Conservation (phyloP, 2,113 vertebrate genomes). For the Campylomormyrus numenius region DNA sequence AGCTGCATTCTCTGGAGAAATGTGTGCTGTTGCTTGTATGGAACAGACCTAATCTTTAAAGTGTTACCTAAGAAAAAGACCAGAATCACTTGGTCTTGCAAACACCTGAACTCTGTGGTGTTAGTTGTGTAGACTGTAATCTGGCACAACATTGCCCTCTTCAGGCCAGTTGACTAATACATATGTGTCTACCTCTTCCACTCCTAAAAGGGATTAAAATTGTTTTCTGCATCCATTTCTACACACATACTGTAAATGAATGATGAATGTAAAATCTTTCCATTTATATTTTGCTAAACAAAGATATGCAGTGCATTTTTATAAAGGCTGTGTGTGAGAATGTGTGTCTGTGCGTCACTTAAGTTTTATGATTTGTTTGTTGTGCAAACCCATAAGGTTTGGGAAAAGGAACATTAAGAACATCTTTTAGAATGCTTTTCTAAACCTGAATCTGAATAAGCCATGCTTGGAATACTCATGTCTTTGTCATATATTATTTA, state of each 20-base stretch:
- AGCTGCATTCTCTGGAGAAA: neutral
- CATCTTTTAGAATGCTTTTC: neutral
- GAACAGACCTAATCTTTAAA: no score
- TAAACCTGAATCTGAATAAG: neutral
- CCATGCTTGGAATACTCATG: neutral
- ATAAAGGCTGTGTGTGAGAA: neutral
- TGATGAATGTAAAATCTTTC: neutral
- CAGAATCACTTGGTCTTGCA: neutral
- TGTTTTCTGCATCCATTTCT: neutral
- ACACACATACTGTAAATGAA: neutral
- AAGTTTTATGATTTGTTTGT: neutral
- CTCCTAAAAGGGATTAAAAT: neutral
- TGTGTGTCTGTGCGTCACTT: neutral
- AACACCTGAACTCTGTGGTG: neutral
- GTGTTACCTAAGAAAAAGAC: neutral
- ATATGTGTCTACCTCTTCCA: neutral
- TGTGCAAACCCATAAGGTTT: neutral
- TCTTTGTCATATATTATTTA: neutral
- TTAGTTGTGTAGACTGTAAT: neutral
- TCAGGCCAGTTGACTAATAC: neutral
- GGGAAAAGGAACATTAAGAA: neutral
- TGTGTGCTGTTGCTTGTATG: neutral
- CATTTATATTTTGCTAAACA: neutral
- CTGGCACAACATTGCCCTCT: constrained; percentile 21
- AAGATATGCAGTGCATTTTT: neutral